A percentile compares a stretch with the other conserved stretches of the same genome.
Evolutionary conservation across 2,113 vertebrate species (phyloP).

Genomic region (Percopsis transmontana): DNA sequence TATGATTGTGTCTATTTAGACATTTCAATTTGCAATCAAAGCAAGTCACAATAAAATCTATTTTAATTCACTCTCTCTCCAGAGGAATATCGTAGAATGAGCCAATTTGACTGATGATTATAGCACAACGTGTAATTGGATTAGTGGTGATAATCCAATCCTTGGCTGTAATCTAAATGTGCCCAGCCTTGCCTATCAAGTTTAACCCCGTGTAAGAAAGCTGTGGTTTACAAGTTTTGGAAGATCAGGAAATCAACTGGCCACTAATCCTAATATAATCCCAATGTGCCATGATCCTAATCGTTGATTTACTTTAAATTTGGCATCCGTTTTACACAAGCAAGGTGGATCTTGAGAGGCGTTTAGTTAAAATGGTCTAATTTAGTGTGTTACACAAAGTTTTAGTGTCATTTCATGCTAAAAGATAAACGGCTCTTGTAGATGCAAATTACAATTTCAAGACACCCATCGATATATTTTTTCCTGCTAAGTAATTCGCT

Average conservation of each 20-base stretch:
- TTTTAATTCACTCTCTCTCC: conserved; percentile 17
- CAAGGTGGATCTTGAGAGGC: no score
- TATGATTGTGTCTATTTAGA: no score
- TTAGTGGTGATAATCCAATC: conserved; percentile 63
- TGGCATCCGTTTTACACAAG: neutral
- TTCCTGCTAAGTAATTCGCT: no score
- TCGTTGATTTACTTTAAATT: conserved; percentile 15
- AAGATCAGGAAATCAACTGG: conserved; percentile 46
- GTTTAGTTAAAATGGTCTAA: no score
- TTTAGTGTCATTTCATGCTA: no score
- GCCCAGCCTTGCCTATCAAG: conserved; percentile 27
- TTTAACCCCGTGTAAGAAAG: conserved; percentile 21
- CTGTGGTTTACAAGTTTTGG: conserved; percentile 52
- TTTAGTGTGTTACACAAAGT: no score
- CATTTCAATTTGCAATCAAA: no score
- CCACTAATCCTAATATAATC: conserved; percentile 44
- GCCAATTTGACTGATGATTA: conserved; percentile 40
- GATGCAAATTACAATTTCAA: no score
- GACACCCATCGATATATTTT: no score
- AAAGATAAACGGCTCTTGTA: no score
- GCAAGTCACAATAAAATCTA: neutral
- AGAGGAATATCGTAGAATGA: conserved; percentile 11
- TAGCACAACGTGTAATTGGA: conserved; percentile 46
- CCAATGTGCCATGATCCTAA: conserved; percentile 22
- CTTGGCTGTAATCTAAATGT: conserved; percentile 56